Evolutionary conservation across 2,888 invertebrate species (phyloP), one percentile per base, ranked within the genome.

Genomic region (Ceratothoa steindachneri): DNA sequence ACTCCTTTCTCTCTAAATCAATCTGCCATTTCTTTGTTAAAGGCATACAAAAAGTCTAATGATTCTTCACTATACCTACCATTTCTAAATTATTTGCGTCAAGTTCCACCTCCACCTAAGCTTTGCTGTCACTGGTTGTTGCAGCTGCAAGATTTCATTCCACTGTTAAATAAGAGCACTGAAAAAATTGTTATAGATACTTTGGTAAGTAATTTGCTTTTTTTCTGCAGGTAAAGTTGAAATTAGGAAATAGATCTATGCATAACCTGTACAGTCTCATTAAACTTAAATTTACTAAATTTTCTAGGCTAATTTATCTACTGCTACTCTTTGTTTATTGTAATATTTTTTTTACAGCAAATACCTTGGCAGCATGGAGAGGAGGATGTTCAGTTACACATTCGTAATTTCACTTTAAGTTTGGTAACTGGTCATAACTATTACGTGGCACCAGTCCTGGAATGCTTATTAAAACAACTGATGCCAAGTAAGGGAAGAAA

Each of bases 391-490:
- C 22, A 60, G 24, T 24, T 1, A 7, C 22, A 60, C 19, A 15
- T 60, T 60, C 60, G 27, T 12, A 71, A 51, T 30, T 77, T 77
- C 53, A 28, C 71, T 27, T 29, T 69, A 24, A 71, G 68, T 9
- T 55, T 77, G 7, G 73, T 71, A 19, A 71, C 68, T 2, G 69
- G 71, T 24, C 74, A 77, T 41, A 77, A 65, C 30, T 77, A 77
- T 53, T 77, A 71, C 27, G 52, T 72, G 19, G 52, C 68, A 53
- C 66, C 30, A 24, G 66, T 77, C 30, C 67, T 77, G 15, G 53
- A 77, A 19, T 60, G 41, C 29, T 68, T 74, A n/a, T 73, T 74
- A 24, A 67, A 65, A 2, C 53, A 60, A 22, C 28, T 77, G 12
- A 27, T 71, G 41, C 69, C 77, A 71, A 66, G 77, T 74, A 55